A percentile compares a stretch with the other conserved stretches of the same genome.
Evolutionary conservation across 2,113 vertebrate species (phyloP).

Genomic region (Gasterosteus aculeatus): DNA sequence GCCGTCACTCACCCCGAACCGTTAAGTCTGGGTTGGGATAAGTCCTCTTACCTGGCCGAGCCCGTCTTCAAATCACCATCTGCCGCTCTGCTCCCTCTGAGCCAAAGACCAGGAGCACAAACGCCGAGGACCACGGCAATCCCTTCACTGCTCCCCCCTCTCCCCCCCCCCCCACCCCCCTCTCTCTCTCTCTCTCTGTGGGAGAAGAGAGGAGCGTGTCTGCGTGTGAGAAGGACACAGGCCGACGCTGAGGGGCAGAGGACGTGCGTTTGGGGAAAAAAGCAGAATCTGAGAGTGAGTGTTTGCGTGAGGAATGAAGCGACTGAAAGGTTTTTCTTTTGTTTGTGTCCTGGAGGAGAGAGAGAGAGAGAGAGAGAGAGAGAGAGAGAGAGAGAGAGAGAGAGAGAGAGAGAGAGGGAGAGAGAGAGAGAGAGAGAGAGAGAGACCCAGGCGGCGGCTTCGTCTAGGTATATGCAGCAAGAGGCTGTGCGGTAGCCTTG

Average conservation of each 20-base stretch:
- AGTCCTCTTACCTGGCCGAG: conserved; percentile 77
- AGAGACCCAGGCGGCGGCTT: conserved; percentile 77
- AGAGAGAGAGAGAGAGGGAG: conserved; percentile 50
- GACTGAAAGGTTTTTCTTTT: conserved; percentile 69
- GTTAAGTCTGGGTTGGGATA: conserved; percentile 64
- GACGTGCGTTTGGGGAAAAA: conserved; percentile 24
- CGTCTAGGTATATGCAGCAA: conserved; percentile 79
- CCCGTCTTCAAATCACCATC: conserved; percentile 72
- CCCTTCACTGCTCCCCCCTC: conserved; percentile 65
- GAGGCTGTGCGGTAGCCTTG: conserved; percentile 81
- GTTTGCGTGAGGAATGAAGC: conserved; percentile 36
- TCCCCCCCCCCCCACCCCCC: no score
- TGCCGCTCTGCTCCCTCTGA: conserved; percentile 52
- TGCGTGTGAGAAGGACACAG: conserved; percentile 39
- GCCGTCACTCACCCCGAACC: conserved; percentile 48
- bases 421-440: conserved; percentile 26
- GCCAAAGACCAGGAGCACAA: conserved; percentile 63
- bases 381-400: background rate
- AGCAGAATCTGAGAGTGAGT: conserved; percentile 19
- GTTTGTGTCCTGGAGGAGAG: conserved; percentile 74
- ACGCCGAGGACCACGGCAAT: conserved; percentile 63
- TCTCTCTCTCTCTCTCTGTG: no score
- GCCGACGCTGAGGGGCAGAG: conserved; percentile 19
- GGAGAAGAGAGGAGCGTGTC: conserved; percentile 48
- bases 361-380: conserved; percentile 49